These are phyloP conservation scores for Cardinalis cardinalis DNA, from an alignment of 2,113 vertebrate species.

Conservation along the genomic window DNA sequence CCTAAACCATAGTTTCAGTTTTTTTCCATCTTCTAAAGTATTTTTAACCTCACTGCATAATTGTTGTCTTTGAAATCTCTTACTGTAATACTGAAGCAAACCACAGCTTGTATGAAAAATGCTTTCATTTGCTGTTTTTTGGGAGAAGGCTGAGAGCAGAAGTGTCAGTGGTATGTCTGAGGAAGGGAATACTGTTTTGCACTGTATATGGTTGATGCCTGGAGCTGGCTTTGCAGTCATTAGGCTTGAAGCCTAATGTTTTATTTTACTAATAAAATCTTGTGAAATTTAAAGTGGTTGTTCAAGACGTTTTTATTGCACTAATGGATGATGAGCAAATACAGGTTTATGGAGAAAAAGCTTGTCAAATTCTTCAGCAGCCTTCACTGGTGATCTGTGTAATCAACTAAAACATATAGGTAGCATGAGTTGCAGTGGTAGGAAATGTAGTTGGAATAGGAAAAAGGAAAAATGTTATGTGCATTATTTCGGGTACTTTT, in stretches of 20 bases:
- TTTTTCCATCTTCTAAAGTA: constrained; percentile 22
- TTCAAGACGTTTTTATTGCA: neutral
- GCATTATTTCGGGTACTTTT: neutral
- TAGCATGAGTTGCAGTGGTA: neutral
- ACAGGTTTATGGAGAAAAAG: neutral
- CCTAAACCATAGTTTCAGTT: neutral
- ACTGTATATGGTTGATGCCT: neutral
- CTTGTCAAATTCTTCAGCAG: neutral
- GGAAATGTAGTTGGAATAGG: neutral
- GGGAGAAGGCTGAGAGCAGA: neutral
- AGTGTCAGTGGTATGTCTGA: neutral
- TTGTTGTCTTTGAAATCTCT: constrained; percentile 16
- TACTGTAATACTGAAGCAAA: constrained; percentile 8
- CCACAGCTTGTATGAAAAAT: constrained; percentile 5
- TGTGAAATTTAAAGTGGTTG: neutral
- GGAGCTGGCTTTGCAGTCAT: neutral
- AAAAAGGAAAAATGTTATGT: neutral
- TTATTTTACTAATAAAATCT: neutral
- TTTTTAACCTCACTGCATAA: constrained; percentile 45
- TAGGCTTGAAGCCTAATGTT: neutral
- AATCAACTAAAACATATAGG: neutral
- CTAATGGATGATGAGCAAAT: neutral
- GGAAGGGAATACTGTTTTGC: neutral
- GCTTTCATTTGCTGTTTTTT: neutral
- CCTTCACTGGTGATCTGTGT: neutral